Evolutionary conservation across 2,797 vertebrate species (phyloP), one percentile per base, ranked within the genome.

Genomic region (Sebastes oblongus): DNA sequence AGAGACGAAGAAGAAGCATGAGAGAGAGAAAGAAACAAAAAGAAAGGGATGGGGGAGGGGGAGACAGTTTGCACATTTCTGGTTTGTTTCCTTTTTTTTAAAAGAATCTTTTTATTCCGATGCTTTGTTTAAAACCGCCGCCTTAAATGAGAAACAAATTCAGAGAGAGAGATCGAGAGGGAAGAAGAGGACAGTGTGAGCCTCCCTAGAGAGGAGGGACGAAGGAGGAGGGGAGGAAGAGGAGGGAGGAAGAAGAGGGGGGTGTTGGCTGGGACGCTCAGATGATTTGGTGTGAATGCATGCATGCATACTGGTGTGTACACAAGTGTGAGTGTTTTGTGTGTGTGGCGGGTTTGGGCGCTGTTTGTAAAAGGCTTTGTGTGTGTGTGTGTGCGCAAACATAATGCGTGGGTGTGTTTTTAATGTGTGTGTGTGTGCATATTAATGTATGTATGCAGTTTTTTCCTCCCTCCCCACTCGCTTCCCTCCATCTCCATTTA

Each of bases 401-500:
- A 52, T 9, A 52, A n/a, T 76, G 73, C 55, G 75, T 80, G 82
- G 34, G 67, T 65, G 42, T 36, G 85, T 65, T 39, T 39, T 39
- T 39, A 39, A 39, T 32, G 24, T 24, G 24, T 24, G 24, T 27
- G 82, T 42, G 67, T 59, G 42, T 36, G 85, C 83, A 85, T 89
- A 91, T 89, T 89, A 88, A 89, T 93, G 87, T 89, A 89, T 91
- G 87, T 77, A 80, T 89, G 84, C 77, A 86, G 74, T 64, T 66
- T 83, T 70, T 77, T 77, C 36, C 36, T 74, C 29, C 24, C 42
- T 70, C 78, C 42, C 25, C 32, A 36, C 65, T 87, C 18, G 60
- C 83, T 82, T 91, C 81, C 86, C 80, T 91, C 83, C 78, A 85
- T 92, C 77, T 85, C 93, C 91, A 93, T 94, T 94, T 94, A 93